Base-by-base conservation (phyloP, 1,140 invertebrate species). In the Nylanderia fulva region DNA sequence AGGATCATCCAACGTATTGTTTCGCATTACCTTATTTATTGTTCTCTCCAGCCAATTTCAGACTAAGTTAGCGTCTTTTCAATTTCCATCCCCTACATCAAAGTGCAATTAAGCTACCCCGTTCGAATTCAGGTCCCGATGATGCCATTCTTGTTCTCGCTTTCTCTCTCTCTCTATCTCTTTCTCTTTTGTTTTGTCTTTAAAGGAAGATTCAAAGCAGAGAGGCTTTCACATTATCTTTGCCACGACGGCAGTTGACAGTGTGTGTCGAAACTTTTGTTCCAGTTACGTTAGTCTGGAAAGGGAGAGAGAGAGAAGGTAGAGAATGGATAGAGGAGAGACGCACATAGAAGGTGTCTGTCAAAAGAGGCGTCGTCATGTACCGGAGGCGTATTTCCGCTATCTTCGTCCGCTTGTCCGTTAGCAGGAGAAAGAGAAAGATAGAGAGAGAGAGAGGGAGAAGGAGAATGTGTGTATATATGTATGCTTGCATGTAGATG, bases 191-290 rank as follows among this genome's bases (percentile, higher is more conserved):
- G 71, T 56, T 56, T 86, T 72, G 71, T 63, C 77, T 69, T 48
- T 77, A 71, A 84, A 86, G 71, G 66, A 84, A 86, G 64, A 45
- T 48, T 72, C 42, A n/a, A 21, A 71, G 52, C 24, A 80, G 27
- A 69, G 63, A 64, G 36, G 60, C 52, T 80, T 61, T 87, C 69
- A 58, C 58, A 79, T 85, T 88, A 88, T 88, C 87, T 88, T 72
- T 42, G 69, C 36, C 60, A 36, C 21, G 68, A 29, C 60, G 61
- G 79, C 72, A 82, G 61, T 77, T 64, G 85, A 86, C 80, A 52
- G 86, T 66, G 75, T 82, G 69, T 56, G 69, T 80, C 48, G 69
- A 86, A 88, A 89, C 86, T 88, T 88, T 89, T 88, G 87, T 89
- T 88, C 86, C 60, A 69, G 86, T 88, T 88, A 72, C 36, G 56